Conservation (phyloP, 2,113 vertebrate genomes). For the Amblyornis subalaris region DNA sequence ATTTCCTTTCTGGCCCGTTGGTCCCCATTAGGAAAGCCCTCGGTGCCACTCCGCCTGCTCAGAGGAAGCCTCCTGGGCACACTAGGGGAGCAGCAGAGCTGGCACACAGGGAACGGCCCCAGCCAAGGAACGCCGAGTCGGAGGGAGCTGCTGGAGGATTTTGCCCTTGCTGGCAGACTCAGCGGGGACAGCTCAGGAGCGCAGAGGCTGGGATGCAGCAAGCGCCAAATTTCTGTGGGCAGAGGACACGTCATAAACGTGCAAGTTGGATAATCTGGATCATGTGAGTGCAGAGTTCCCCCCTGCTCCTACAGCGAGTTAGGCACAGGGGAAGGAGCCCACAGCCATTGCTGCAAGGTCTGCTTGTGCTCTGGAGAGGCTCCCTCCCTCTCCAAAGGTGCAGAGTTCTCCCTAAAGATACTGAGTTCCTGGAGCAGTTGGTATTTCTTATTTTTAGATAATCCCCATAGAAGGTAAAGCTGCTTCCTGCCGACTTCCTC, state of each 20-base stretch:
- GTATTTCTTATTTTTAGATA: background rate
- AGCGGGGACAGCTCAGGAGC: background rate
- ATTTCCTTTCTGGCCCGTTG: background rate
- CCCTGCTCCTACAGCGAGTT: rapidly evolving
- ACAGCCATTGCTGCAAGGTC: background rate
- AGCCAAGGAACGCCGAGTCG: background rate
- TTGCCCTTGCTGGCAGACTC: background rate
- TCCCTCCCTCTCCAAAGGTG: background rate
- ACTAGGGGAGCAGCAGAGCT: background rate
- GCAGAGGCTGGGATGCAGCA: background rate
- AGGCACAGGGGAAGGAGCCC: background rate
- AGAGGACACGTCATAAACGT: rapidly evolving
- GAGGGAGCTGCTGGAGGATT: background rate
- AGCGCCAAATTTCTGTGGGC: background rate
- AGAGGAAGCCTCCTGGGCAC: background rate
- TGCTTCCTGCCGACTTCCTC: background rate
- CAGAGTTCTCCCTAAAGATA: background rate
- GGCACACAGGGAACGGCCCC: background rate
- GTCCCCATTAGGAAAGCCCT: background rate
- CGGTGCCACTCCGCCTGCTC: background rate
- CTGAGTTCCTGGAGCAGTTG: background rate
- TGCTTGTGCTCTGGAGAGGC: background rate
- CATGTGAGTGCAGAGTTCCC: background rate
- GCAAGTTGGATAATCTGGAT: background rate
- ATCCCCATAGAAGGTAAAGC: background rate